Evolutionary conservation across 2,888 invertebrate genomes (phyloP).

Genomic region (Molorchus minor): DNA sequence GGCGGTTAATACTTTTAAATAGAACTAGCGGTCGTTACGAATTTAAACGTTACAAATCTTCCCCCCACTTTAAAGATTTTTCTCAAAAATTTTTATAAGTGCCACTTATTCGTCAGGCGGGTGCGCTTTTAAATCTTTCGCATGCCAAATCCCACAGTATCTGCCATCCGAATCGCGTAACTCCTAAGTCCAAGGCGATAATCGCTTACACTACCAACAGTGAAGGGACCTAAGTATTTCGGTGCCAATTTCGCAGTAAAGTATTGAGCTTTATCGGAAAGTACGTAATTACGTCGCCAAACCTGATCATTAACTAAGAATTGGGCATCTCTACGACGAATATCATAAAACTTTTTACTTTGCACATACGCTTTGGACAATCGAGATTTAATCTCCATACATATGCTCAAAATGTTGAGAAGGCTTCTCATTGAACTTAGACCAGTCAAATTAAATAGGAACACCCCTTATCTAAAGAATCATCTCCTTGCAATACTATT

Average conservation of each 20-base stretch:
- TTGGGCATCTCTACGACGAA: neutral
- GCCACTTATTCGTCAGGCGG: neutral
- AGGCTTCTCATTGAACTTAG: neutral
- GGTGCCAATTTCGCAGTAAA: neutral
- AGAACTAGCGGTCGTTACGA: no score
- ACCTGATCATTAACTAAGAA: neutral
- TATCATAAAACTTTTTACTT: neutral
- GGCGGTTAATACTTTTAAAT: no score
- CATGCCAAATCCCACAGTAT: neutral
- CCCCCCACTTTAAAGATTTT: no score
- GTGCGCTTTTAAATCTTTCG: no score
- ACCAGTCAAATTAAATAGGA: neutral
- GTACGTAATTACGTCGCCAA: neutral
- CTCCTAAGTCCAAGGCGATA: neutral
- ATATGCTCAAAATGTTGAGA: neutral
- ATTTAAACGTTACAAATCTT: no score
- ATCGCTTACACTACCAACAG: neutral
- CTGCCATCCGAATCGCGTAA: neutral
- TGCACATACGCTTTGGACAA: slow-evolving; percentile 1
- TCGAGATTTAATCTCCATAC: neutral
- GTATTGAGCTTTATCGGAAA: neutral
- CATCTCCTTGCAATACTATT: neutral
- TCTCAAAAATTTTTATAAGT: neutral
- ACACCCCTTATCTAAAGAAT: neutral
- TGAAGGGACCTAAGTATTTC: neutral